Evolutionary conservation across 2,113 vertebrate species (phyloP).

Genomic region (Nycticebus coucang): DNA sequence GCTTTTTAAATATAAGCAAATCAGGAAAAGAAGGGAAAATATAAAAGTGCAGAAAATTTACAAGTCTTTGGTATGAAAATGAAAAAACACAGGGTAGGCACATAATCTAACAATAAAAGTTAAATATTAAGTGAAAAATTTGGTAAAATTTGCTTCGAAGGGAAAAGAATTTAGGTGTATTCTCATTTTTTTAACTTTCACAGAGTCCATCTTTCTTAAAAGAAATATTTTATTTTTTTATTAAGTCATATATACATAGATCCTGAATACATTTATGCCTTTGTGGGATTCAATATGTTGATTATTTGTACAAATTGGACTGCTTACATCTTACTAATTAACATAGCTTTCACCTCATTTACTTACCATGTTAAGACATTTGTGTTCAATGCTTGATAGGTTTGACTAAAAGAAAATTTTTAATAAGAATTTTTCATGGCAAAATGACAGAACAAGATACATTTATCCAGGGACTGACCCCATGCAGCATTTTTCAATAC

Average conservation of each 20-base stretch:
- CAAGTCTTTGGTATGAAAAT: not conserved
- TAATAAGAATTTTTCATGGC: not conserved
- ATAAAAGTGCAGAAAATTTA: not conserved
- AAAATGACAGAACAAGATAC: constrained; percentile 5
- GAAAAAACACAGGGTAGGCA: not conserved
- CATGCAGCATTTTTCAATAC: not conserved
- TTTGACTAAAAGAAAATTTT: not conserved
- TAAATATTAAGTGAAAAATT: not conserved
- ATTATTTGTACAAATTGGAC: too few species aligned
- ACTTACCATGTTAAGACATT: too few species aligned
- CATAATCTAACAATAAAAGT: not conserved
- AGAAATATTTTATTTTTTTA: not conserved
- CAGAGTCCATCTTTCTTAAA: not conserved
- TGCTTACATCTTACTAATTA: too few species aligned
- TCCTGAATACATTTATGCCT: too few species aligned
- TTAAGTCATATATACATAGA: too few species aligned
- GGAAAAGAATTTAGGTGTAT: not conserved
- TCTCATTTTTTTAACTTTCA: not conserved
- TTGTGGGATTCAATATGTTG: too few species aligned
- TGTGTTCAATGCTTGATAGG: too few species aligned
- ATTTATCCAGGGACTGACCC: not conserved
- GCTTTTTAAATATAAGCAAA: not conserved
- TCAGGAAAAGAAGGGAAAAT: not conserved
- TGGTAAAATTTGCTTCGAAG: not conserved
- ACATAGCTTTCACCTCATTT: too few species aligned